phyloP scores from a whole-genome alignment of 2,113 vertebrate genomes.

The Burhinus bistriatus region DNA sequence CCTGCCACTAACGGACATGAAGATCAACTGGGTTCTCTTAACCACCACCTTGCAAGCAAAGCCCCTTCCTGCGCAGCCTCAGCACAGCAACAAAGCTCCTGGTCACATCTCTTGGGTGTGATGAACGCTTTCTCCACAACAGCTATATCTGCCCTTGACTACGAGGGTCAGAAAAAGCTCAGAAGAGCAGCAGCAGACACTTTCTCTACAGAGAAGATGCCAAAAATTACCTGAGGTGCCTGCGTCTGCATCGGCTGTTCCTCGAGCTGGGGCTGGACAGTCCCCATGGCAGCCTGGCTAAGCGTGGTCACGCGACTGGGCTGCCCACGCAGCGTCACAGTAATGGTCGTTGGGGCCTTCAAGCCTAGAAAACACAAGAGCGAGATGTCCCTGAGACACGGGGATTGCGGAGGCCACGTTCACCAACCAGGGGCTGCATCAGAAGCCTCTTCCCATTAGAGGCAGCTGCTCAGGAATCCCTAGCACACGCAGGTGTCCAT shows the following conservation, averaged over 20 bases:
- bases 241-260: conserved; percentile 61
- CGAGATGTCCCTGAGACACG: fast-evolving
- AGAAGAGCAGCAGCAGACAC: neutral
- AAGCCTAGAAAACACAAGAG: conserved; percentile 68
- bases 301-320: conserved; percentile 77
- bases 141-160: neutral
- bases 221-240: conserved; percentile 67
- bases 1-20: neutral
- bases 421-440: fast-evolving
- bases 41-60: fast-evolving
- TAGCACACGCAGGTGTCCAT: fast-evolving
- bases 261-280: conserved; percentile 11
- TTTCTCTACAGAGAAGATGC: no score
- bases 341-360: conserved; percentile 92
- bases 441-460: neutral
- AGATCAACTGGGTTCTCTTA: fast-evolving
- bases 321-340: conserved; percentile 88
- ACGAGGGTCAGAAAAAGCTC: neutral
- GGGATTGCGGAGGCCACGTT: fast-evolving
- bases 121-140: neutral
- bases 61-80: neutral
- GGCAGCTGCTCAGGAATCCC: neutral
- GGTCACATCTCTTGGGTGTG: no score
- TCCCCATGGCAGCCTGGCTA: conserved; percentile 74
- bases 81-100: neutral